These are phyloP conservation scores for Liasis olivaceus DNA, from an alignment of 2,797 vertebrate species.

Conservation along the genomic window DNA sequence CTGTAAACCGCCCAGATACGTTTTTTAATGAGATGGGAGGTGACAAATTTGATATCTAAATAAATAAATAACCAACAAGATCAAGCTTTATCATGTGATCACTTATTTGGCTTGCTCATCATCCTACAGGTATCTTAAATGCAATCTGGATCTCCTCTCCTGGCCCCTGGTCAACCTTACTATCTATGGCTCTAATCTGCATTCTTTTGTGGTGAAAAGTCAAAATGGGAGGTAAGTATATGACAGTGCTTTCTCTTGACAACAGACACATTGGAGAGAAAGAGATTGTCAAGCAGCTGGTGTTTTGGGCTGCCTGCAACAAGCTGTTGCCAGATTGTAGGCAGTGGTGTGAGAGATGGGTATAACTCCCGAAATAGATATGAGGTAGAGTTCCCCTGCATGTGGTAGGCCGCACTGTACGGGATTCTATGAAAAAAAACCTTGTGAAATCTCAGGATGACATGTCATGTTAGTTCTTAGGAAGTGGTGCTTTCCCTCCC, in stretches of 20 bases:
- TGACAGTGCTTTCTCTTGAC: neutral
- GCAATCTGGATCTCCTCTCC: neutral
- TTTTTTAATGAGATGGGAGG: no score
- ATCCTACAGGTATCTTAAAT: neutral
- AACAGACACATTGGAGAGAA: neutral
- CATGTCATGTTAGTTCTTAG: neutral
- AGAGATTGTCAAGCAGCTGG: neutral
- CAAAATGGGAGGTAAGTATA: neutral
- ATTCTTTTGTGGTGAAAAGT: neutral
- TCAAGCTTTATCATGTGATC: neutral
- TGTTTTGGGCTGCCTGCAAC: neutral
- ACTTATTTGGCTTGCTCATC: neutral
- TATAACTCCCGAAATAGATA: neutral
- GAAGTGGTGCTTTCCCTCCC: neutral
- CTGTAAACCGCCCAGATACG: no score
- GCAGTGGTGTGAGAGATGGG: neutral
- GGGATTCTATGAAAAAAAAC: neutral
- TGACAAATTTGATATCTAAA: no score
- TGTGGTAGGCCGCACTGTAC: neutral
- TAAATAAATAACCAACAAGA: neutral
- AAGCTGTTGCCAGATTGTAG: neutral
- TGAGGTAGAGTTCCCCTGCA: neutral
- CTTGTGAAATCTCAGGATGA: neutral
- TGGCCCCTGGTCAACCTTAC: neutral
- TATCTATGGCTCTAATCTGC: neutral